A percentile compares a stretch with the other conserved stretches of the same genome.
Evolutionary conservation across 92 coral and sea anemone genomes (phyloP).

Genomic region (Siderastrea radians): DNA sequence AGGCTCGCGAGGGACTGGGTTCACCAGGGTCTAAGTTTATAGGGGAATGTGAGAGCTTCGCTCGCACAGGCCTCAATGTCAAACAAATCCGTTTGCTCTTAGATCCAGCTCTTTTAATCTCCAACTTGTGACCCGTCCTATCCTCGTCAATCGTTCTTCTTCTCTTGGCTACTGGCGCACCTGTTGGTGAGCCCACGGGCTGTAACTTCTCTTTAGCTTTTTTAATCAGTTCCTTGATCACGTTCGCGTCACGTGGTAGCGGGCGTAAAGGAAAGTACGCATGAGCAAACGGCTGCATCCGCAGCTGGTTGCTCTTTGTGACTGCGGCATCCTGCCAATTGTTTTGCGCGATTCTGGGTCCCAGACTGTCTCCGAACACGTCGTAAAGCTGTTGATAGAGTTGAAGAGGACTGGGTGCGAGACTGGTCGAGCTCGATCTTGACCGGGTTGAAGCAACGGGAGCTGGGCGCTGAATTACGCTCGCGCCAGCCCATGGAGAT

Average conservation of each 20-base stretch:
- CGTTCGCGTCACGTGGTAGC: constrained; percentile 73
- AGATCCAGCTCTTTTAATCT: constrained; percentile 38
- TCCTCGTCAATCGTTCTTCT: constrained; percentile 24
- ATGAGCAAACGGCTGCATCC: constrained; percentile 92
- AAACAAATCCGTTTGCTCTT: constrained; percentile 36
- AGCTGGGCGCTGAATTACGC: constrained; percentile 79
- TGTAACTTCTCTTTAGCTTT: constrained; percentile 61
- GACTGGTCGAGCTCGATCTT: constrained; percentile 81
- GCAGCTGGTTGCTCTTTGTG: constrained; percentile 78
- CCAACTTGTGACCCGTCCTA: constrained; percentile 21
- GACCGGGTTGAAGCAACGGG: constrained; percentile 64
- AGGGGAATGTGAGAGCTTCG: neutral
- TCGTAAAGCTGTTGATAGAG: constrained; percentile 86
- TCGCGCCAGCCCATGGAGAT: constrained; percentile 94
- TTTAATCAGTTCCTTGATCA: constrained; percentile 72
- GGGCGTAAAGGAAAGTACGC: constrained; percentile 92
- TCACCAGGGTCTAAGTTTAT: constrained; percentile 25
- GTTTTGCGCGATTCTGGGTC: constrained; percentile 85
- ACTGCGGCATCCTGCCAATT: constrained; percentile 92
- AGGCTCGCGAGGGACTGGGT: constrained; percentile 1
- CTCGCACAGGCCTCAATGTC: constrained; percentile 36
- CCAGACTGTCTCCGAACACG: constrained; percentile 88
- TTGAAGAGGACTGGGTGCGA: constrained; percentile 70
- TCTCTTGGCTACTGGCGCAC: neutral
- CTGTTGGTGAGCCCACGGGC: neutral